These are phyloP conservation scores for Cerceris rybyensis DNA, from an alignment of 2,888 invertebrate species.

Conservation along the genomic window DNA sequence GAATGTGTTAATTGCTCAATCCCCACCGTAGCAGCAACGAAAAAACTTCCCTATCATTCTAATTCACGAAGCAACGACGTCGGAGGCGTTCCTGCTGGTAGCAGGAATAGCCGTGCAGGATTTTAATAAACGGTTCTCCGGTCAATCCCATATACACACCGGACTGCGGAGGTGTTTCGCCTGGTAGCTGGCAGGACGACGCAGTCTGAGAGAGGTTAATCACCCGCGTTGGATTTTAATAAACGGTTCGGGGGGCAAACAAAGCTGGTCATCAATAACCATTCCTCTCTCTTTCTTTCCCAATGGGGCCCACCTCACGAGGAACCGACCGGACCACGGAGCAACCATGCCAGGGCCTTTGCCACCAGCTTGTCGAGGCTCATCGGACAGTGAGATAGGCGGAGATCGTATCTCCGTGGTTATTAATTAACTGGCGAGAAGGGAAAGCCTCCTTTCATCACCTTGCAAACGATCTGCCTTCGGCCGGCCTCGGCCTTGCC, in stretches of 20 bases:
- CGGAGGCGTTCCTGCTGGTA: constrained; percentile 63
- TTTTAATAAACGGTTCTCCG: constrained; percentile 69
- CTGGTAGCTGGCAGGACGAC: constrained; percentile 70
- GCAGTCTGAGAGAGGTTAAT: constrained; percentile 73
- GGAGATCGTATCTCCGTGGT: constrained; percentile 80
- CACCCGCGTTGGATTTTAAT: constrained; percentile 78
- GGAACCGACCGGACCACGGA: constrained; percentile 40
- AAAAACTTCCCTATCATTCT: constrained; percentile 54
- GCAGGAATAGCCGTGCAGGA: constrained; percentile 57
- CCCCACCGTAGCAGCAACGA: neutral
- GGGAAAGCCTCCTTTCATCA: constrained; percentile 81
- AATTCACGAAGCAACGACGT: constrained; percentile 51
- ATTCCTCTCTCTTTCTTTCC: constrained; percentile 40
- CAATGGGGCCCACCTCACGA: constrained; percentile 53
- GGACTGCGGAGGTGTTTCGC: constrained; percentile 63
- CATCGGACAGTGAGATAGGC: constrained; percentile 77
- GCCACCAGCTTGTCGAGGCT: constrained; percentile 74
- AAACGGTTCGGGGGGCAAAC: constrained; percentile 79
- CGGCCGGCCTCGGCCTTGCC: constrained; percentile 43
- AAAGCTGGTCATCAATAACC: constrained; percentile 80
- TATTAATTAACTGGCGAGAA: constrained; percentile 80
- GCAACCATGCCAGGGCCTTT: constrained; percentile 67
- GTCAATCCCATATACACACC: constrained; percentile 45
- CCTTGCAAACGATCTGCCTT: constrained; percentile 76
- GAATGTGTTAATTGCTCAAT: constrained; percentile 53